Evolutionary conservation across 2,888 invertebrate genomes (phyloP).

Genomic region (Pachydiplax longipennis): DNA sequence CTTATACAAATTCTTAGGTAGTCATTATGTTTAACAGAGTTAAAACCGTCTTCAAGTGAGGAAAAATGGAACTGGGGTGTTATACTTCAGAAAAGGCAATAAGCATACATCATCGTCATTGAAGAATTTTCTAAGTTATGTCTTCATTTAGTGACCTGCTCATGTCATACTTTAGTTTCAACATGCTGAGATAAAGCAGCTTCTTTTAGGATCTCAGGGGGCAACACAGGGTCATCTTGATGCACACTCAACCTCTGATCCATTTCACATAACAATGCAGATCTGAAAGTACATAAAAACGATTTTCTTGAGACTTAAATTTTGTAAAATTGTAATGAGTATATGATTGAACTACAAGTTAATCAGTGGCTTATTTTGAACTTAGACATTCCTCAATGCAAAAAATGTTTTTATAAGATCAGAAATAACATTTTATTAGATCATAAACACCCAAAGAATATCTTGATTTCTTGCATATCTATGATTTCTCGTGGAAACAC

Average conservation of each 20-base stretch:
- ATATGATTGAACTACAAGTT: no score
- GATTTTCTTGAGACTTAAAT: no score
- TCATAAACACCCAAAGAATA: no score
- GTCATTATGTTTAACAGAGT: not conserved
- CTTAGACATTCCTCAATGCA: no score
- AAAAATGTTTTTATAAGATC: no score
- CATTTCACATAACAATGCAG: slow-evolving; percentile 78
- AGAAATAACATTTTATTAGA: no score
- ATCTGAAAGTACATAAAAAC: slow-evolving; percentile 64
- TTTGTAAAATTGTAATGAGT: no score
- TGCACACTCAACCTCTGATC: slow-evolving; percentile 59
- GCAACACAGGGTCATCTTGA: slow-evolving; percentile 49
- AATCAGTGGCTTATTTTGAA: no score
- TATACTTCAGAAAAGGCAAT: not conserved
- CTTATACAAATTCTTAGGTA: not conserved
- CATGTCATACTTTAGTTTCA: slow-evolving; percentile 58
- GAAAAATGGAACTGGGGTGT: not conserved
- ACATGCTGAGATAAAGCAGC: slow-evolving; percentile 56
- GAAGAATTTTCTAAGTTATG: not conserved
- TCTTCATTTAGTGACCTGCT: not conserved
- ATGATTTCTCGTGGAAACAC: no score
- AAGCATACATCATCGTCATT: not conserved
- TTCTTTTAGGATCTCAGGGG: slow-evolving; percentile 55
- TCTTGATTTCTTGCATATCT: no score
- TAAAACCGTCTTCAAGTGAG: not conserved